Conservation (phyloP, 2,113 vertebrate genomes). For the Coptodon bakossiorum region DNA sequence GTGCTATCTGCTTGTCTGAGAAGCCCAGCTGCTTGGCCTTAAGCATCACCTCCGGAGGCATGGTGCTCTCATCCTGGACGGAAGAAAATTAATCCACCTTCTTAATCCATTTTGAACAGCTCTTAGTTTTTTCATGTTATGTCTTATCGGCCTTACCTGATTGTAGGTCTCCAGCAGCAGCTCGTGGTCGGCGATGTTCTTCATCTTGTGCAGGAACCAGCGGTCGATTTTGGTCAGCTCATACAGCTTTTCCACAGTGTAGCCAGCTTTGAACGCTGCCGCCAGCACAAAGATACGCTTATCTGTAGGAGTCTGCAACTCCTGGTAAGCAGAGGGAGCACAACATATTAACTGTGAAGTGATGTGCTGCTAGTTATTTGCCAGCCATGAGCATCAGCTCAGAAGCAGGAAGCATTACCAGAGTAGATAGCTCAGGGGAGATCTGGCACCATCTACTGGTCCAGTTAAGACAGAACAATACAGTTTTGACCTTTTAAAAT, state of each 20-base stretch:
- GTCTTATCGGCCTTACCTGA: not conserved
- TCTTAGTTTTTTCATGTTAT: fast-evolving
- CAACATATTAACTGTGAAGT: not conserved
- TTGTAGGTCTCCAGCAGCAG: conserved; percentile 79
- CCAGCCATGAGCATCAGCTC: not conserved
- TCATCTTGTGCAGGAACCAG: conserved; percentile 98
- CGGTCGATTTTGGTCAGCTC: conserved; percentile 93
- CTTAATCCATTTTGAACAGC: not conserved
- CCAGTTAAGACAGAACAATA: not conserved
- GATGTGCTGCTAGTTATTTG: not conserved
- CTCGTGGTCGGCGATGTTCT: conserved; percentile 82
- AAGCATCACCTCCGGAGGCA: conserved; percentile 76
- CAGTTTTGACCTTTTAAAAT: not conserved
- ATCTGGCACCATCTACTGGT: not conserved
- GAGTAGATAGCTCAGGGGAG: not conserved
- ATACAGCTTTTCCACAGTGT: conserved; percentile 87
- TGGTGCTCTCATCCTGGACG: conserved; percentile 60
- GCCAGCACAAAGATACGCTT: conserved; percentile 96
- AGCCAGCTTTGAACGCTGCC: conserved; percentile 80
- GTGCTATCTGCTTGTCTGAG: conserved; percentile 94
- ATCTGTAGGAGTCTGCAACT: conserved; percentile 90
- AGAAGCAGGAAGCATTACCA: not conserved
- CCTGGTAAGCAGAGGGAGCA: conserved; percentile 62
- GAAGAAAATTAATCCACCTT: not conserved
- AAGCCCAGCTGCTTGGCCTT: conserved; percentile 94